Conservation (phyloP, 2,888 invertebrate genomes). For the Megamerina dolium region DNA sequence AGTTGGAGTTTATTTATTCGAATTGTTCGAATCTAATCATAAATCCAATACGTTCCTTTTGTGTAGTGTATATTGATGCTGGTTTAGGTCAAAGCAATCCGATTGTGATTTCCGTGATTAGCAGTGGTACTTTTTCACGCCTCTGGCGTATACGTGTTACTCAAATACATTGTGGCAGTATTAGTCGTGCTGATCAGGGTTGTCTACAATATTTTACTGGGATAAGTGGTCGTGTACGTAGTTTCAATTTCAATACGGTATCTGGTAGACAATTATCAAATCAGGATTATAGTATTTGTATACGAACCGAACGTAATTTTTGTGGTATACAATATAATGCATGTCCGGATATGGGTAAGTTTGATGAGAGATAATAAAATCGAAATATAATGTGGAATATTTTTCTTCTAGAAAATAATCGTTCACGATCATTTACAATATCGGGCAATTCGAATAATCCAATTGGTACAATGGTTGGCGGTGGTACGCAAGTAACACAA, state of each 20-base stretch:
- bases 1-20: constrained; percentile 8
- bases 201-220: constrained; percentile 53
- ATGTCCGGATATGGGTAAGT: constrained; percentile 61
- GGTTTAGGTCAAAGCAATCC: constrained; percentile 65
- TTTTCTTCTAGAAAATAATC: constrained; percentile 57
- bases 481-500: constrained; percentile 58
- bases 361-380: constrained; percentile 15
- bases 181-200: constrained; percentile 54
- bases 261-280: constrained; percentile 76
- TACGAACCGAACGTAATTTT: constrained; percentile 78
- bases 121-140: constrained; percentile 69
- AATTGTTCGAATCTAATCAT: too few relatives aligned
- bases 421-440: constrained; percentile 68
- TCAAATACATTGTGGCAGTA: constrained; percentile 72
- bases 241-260: constrained; percentile 76
- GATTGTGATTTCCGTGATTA: constrained; percentile 73
- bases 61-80: constrained; percentile 76
- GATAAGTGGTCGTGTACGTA: constrained; percentile 72
- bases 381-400: background rate
- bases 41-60: background rate
- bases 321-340: constrained; percentile 79
- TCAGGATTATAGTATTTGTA: constrained; percentile 83
- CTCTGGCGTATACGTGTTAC: constrained; percentile 76
- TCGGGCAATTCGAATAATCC: constrained; percentile 70
- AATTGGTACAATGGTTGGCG: constrained; percentile 65